These are phyloP conservation scores for Mythimna lalbum DNA, from an alignment of 2,888 invertebrate genomes.

Conservation along the genomic window DNA sequence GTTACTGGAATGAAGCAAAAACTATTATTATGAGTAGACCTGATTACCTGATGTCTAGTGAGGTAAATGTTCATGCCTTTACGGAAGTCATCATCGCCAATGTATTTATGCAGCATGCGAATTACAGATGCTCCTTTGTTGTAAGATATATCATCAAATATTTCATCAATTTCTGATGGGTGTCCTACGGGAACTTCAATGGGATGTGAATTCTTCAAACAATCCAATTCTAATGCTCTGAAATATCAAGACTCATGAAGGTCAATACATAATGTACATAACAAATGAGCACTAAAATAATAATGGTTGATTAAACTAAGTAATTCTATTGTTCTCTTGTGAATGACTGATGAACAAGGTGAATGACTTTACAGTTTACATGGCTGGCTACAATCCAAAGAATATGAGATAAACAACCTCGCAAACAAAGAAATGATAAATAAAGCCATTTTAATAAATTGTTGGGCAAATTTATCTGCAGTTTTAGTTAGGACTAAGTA, in stretches of 20 bases:
- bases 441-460: slow-evolving; percentile 15
- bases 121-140: slow-evolving; percentile 98
- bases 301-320: slow-evolving; percentile 44
- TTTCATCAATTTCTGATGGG: slow-evolving; percentile 98
- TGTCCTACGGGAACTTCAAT: slow-evolving; percentile 98
- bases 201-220: slow-evolving; percentile 97
- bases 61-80: slow-evolving; percentile 98
- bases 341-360: slow-evolving; percentile 46
- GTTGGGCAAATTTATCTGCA: slow-evolving; percentile 6
- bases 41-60: slow-evolving; percentile 93
- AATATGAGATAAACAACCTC: slow-evolving; percentile 40
- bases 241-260: slow-evolving; percentile 63
- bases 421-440: slow-evolving; percentile 39
- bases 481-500: background rate
- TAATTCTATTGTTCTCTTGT: slow-evolving; percentile 65
- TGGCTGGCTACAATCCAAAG: slow-evolving; percentile 67
- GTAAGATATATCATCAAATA: slow-evolving; percentile 99
- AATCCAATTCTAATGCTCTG: slow-evolving; percentile 96
- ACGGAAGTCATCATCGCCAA: slow-evolving; percentile 97
- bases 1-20: background rate
- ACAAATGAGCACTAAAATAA: slow-evolving; percentile 39
- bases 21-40: background rate
- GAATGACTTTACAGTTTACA: slow-evolving; percentile 66
- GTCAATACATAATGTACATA: slow-evolving; percentile 35
- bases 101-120: slow-evolving; percentile 98